These are phyloP conservation scores for Triops longicaudatus DNA, from an alignment of 1,140 invertebrate species.

Conservation along the genomic window DNA sequence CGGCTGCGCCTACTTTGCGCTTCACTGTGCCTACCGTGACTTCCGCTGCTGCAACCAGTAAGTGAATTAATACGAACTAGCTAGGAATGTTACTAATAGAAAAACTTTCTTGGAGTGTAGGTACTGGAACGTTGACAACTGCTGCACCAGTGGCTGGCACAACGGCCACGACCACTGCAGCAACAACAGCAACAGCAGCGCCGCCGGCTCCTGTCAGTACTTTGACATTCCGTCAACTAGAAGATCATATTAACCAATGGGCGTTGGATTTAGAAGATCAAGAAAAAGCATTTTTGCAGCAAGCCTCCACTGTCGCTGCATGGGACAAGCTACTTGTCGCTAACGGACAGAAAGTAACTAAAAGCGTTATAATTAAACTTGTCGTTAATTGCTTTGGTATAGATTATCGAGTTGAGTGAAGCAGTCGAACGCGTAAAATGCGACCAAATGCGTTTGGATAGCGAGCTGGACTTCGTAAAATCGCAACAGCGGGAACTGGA, in stretches of 20 bases:
- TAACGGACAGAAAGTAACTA: slow-evolving; percentile 75
- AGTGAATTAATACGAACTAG: not conserved
- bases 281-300: slow-evolving; percentile 84
- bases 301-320: slow-evolving; percentile 86
- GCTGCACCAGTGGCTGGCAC: slow-evolving; percentile 26
- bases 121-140: slow-evolving; percentile 22
- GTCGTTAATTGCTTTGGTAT: slow-evolving; percentile 32
- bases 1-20: not conserved
- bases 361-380: not conserved
- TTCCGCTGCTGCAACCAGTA: slow-evolving; percentile 17
- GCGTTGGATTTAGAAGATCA: slow-evolving; percentile 86
- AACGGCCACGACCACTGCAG: slow-evolving; percentile 34
- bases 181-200: slow-evolving; percentile 35
- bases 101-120: not conserved
- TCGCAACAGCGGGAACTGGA: slow-evolving; percentile 88
- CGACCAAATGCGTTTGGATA: slow-evolving; percentile 80
- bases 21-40: slow-evolving; percentile 7
- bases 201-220: slow-evolving; percentile 41
- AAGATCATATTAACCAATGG: slow-evolving; percentile 94
- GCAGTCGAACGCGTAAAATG: slow-evolving; percentile 75
- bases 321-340: slow-evolving; percentile 85
- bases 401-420: slow-evolving; percentile 75
- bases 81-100: not conserved
- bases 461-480: slow-evolving; percentile 88
- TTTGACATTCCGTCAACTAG: slow-evolving; percentile 78